Evolutionary conservation across 2,113 vertebrate genomes (phyloP), one percentile per base, ranked within the genome.

Genomic region (Rhynchomys soricoides): DNA sequence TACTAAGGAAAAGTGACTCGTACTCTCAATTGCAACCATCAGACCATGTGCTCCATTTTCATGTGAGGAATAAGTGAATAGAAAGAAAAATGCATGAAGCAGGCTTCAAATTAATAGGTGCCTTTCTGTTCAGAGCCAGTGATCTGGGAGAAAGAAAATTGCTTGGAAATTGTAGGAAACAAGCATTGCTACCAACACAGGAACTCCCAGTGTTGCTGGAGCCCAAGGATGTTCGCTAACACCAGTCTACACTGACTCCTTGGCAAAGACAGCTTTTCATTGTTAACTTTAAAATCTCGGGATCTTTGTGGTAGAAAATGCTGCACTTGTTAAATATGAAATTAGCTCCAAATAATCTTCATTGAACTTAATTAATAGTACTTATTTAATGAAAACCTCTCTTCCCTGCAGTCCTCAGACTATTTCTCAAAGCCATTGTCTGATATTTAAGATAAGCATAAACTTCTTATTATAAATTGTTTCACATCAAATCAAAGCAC

Each of bases 291-390:
- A 66, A 96, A 34, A 85, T 77, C 59, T 88, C 40, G 78, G 31
- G 29, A 21, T 89, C 68, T 94, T 64, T 31, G 0, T 85, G n/a
- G 43, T 77, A 24, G 43, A 77, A 66, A 17, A 40, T n/a, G 74
- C 71, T 24, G 12, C 1, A 81, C 12, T 92, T 86, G 6, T 59
- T 96, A 93, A 91, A 93, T 66, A 96, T 82, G 55, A 24, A 88
- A 91, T 29, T 82, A 5, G 7, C 11, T 90, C 29, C 50, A 64
- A 88, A 48, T 91, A 62, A 83, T 45, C 64, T 92, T 93, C 52
- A 37, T 0, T 89, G 52, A 89, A 86, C 45, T 96, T 90, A 94
- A 93, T 96, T 77, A 90, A 92, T 88, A 79, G 8, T 21, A 89
- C 15, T 62, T 91, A 74, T 83, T 94, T 93, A 86, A 75, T 45